Base-by-base conservation (phyloP, 2,888 invertebrate genomes). In the Malthinus flaveolus region DNA sequence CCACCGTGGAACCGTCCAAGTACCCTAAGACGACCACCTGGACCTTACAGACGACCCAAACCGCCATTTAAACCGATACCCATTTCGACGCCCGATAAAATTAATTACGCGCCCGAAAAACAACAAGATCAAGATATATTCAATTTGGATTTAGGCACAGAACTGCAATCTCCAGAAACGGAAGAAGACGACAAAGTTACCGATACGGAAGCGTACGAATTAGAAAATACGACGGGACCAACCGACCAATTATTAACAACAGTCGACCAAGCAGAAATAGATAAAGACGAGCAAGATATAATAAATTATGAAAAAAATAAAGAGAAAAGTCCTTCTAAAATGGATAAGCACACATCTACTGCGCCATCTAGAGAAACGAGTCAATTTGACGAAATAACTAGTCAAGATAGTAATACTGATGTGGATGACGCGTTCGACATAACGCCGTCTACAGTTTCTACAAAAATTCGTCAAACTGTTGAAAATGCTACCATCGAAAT, bases 1-100 rank as follows among this genome's bases (percentile, higher is more conserved):
- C 87, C 87, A 6, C 87, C 87, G 0, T 88, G 87, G 88, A 86
- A 85, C 64, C 78, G 86, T 49, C 85, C 85, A 8, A 72, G 49
- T 34, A 49, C 46, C 32, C 42, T 85, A 32, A 66, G 66, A 23
- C 66, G 74, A 15, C 80, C 86, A 56, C 87, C 87, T 0, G 82
- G 81, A 3, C 78, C 78, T 10, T 79, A 76, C 0, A 78, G 86
- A 62, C 81, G 82, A 1, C 81, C 81, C 32, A 85, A 86, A 56
- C 86, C 87, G 5, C 82, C 85, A 57, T 87, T 87, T 63, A 86
- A 86, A 70, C 87, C 87, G 0, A 75, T 83, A 50, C 80, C 84
- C 1, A 52, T 62, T 9, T 57, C 78, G 12, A 68, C 76, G 35
- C 75, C 79, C 36, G 79, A 23, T 23, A 23, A 23, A 23, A 23